These are phyloP conservation scores for Accipiter cooperii DNA, from an alignment of 2,113 vertebrate genomes.

Conservation along the genomic window DNA sequence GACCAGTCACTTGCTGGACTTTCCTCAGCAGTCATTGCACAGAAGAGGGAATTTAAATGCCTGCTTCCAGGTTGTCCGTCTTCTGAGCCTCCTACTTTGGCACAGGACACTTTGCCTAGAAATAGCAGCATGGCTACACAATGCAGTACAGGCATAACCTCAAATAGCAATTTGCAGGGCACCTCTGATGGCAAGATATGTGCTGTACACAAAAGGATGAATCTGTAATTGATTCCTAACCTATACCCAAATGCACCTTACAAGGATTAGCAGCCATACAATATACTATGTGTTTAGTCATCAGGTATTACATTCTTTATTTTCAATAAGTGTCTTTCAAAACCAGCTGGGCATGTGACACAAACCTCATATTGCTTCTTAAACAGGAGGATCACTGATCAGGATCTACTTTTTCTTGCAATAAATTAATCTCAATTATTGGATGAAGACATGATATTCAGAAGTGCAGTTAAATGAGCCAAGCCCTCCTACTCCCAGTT, in stretches of 20 bases:
- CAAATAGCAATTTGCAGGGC: background rate
- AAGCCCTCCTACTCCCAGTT: background rate
- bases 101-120: background rate
- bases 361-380: background rate
- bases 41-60: background rate
- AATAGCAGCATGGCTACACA: background rate
- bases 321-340: background rate
- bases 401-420: background rate
- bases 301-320: background rate
- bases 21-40: background rate
- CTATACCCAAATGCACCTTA: background rate
- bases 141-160: background rate
- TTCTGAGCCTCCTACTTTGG: background rate
- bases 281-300: background rate
- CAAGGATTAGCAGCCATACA: background rate
- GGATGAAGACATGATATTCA: background rate
- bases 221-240: background rate
- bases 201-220: background rate
- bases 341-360: background rate
- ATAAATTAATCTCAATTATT: conserved; percentile 3
- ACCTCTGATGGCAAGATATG: background rate
- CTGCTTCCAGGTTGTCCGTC: background rate
- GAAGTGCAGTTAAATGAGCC: background rate
- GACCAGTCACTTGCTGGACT: background rate
- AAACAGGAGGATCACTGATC: background rate